phyloP scores from a whole-genome alignment of 2,888 invertebrate genomes.

The Nemotelus pantherinus region DNA sequence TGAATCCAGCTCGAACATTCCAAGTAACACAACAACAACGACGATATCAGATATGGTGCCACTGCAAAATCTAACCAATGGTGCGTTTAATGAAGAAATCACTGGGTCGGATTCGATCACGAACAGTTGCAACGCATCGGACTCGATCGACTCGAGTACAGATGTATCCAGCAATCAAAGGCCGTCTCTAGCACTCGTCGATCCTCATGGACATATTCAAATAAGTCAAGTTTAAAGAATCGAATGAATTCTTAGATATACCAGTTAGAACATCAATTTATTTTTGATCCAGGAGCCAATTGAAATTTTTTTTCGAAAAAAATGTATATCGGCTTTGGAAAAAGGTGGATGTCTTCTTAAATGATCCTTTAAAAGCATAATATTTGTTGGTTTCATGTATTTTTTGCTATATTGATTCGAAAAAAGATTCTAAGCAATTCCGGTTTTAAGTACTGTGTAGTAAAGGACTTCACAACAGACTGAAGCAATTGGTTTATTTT shows the following conservation, averaged over 20 bases:
- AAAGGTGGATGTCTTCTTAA: too few species aligned
- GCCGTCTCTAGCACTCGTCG: slow-evolving; percentile 42
- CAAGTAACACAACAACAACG: slow-evolving; percentile 17
- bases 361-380: too few species aligned
- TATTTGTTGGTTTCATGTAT: too few species aligned
- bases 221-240: slow-evolving; percentile 52
- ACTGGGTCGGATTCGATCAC: slow-evolving; percentile 45
- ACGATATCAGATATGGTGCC: slow-evolving; percentile 59
- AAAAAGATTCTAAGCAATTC: too few species aligned
- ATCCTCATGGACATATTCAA: slow-evolving; percentile 48
- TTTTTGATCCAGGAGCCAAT: too few species aligned
- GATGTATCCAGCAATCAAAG: slow-evolving; percentile 48
- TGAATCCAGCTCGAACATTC: slow-evolving; percentile 17
- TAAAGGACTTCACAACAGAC: too few species aligned
- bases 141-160: slow-evolving; percentile 50
- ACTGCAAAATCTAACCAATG: slow-evolving; percentile 60
- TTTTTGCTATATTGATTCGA: too few species aligned
- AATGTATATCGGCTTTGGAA: too few species aligned
- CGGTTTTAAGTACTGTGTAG: too few species aligned
- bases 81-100: slow-evolving; percentile 59
- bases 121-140: slow-evolving; percentile 49
- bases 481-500: too few species aligned
- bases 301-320: too few species aligned
- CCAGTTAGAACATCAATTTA: background rate
- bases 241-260: too few species aligned